A percentile compares a stretch with the other conserved stretches of the same genome.
Evolutionary conservation across 2,113 vertebrate species (phyloP).

Genomic region (Syngnathoides biaculeatus): DNA sequence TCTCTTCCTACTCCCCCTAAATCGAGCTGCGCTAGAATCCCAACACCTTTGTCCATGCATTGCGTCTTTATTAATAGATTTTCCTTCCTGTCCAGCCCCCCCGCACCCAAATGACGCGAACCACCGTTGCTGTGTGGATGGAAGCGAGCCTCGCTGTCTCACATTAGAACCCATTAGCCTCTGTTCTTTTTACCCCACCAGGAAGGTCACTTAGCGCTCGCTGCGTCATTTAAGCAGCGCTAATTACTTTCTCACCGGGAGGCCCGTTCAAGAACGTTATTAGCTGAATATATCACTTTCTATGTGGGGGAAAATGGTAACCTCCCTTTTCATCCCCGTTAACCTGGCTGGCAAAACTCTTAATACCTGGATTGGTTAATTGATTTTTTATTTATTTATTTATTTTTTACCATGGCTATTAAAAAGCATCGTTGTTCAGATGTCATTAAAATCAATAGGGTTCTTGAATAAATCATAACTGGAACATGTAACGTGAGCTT

Average conservation of each 20-base stretch:
- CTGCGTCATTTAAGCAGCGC: not conserved
- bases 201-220: conserved; percentile 3
- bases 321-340: not conserved
- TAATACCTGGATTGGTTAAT: not conserved
- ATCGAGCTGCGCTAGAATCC: not conserved
- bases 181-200: not conserved
- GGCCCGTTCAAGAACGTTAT: not conserved
- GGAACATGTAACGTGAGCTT: not conserved
- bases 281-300: not conserved
- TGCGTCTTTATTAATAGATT: not conserved
- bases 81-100: not conserved
- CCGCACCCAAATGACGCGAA: not conserved
- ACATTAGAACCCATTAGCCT: not conserved
- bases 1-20: not conserved
- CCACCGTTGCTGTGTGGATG: not conserved
- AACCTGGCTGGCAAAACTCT: not conserved
- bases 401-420: not conserved
- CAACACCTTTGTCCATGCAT: not conserved
- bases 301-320: not conserved
- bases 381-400: too few relatives aligned
- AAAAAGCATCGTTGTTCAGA: not conserved
- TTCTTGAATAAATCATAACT: too few relatives aligned
- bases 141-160: not conserved
- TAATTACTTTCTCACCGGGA: not conserved
- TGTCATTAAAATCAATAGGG: not conserved